Percentiles rank a stretch among this genome's conserved stretches.
Conservation (phyloP, 2,113 vertebrate species). For the Scalopus aquaticus region DNA sequence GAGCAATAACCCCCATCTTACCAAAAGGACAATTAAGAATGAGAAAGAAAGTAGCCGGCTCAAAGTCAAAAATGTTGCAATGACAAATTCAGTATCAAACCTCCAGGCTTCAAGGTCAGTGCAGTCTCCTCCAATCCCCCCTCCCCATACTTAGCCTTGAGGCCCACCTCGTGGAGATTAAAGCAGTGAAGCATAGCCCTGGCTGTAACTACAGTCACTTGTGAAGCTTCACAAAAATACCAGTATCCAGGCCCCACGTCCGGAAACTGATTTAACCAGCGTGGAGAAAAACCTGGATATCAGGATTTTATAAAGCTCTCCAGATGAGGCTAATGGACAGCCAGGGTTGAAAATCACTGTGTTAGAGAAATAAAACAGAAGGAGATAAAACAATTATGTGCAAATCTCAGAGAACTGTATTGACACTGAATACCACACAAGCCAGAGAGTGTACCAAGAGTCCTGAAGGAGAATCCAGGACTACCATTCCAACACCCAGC, state of each 20-base stretch:
- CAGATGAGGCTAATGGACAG: not conserved
- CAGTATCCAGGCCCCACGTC: not conserved
- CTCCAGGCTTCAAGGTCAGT: not conserved
- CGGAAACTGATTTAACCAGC: not conserved
- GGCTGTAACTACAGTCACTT: not conserved
- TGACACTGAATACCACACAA: not conserved
- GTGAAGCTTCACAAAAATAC: not conserved
- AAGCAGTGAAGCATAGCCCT: not conserved
- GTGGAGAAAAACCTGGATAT: not conserved
- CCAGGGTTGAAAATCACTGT: not conserved
- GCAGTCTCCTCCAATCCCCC: too few species aligned
- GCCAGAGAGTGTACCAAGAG: not conserved
- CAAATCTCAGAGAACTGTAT: not conserved
- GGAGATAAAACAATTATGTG: not conserved
- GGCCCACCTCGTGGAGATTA: too few species aligned
- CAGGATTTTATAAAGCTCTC: not conserved
- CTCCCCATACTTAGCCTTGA: rapidly evolving
- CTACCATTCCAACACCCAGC: not conserved
- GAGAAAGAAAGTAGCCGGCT: not conserved
- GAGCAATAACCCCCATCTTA: not conserved
- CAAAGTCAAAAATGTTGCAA: not conserved
- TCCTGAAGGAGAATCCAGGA: not conserved
- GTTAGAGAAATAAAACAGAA: constrained; percentile 6
- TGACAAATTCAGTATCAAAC: rapidly evolving
- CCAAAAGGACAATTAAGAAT: not conserved